Conservation (phyloP, 2,888 invertebrate genomes). For the Notodonta ziczac region DNA sequence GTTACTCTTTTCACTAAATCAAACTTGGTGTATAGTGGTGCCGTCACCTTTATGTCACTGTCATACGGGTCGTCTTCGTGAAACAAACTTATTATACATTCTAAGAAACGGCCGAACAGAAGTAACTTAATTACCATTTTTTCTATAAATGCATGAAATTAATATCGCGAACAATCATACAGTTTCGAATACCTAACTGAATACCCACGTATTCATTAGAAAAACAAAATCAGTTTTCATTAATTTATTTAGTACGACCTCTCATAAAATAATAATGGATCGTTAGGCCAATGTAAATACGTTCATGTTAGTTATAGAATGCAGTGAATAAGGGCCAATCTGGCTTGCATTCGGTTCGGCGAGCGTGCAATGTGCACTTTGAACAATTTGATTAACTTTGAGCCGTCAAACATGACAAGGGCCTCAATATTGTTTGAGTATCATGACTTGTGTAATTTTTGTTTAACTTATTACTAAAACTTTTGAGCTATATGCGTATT, state of each 20-base stretch:
- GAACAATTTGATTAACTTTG: conserved; percentile 40
- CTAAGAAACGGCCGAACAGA: too few relatives aligned
- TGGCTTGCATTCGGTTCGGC: conserved; percentile 37
- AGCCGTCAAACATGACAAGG: conserved; percentile 24
- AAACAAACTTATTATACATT: too few relatives aligned
- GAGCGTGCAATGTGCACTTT: conserved; percentile 38
- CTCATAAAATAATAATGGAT: neutral
- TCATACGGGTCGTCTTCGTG: too few relatives aligned
- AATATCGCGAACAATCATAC: neutral
- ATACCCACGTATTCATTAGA: too few relatives aligned
- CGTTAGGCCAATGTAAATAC: neutral
- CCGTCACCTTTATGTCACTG: too few relatives aligned
- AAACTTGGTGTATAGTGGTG: too few relatives aligned
- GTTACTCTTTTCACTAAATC: too few relatives aligned
- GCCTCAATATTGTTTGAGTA: neutral
- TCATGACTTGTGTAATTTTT: neutral
- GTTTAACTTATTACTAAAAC: neutral
- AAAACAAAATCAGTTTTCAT: too few relatives aligned
- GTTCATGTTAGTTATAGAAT: conserved; percentile 19
- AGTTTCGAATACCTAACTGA: too few relatives aligned
- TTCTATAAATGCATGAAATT: too few relatives aligned
- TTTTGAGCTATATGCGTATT: too few relatives aligned
- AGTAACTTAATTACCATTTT: too few relatives aligned
- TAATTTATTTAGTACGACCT: neutral
- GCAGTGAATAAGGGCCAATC: conserved; percentile 39